Evolutionary conservation across 2,888 invertebrate genomes (phyloP).

Genomic region (Mystacides longicornis): DNA sequence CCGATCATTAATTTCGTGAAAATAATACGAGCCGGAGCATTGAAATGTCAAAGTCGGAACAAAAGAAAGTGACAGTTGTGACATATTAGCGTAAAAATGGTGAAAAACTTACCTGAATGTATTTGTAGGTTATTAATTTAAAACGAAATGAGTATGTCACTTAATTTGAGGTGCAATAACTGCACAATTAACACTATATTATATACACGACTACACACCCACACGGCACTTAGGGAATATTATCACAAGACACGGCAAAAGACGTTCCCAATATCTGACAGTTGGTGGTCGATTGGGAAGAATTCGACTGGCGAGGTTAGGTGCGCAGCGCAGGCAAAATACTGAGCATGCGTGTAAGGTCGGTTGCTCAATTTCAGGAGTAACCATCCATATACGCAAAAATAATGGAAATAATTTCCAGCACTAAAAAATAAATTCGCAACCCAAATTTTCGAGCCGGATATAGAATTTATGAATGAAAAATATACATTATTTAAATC

Average conservation of each 20-base stretch:
- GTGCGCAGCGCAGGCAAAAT: constrained; percentile 13
- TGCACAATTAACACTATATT: not conserved
- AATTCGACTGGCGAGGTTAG: constrained; percentile 4
- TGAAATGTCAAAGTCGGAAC: not conserved
- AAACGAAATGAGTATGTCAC: not conserved
- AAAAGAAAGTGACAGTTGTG: constrained; percentile 2
- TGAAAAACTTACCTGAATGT: not conserved
- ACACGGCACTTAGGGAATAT: constrained; percentile 38
- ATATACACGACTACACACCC: constrained; percentile 33
- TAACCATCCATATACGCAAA: too few species aligned
- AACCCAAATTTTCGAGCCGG: too few species aligned
- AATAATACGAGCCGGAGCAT: too few species aligned
- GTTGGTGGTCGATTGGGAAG: constrained; percentile 21
- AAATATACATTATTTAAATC: too few species aligned
- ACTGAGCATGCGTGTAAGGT: constrained; percentile 11
- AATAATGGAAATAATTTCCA: too few species aligned
- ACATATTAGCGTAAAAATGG: not conserved
- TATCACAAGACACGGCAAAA: constrained; percentile 38
- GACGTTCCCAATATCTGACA: constrained; percentile 19
- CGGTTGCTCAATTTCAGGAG: not conserved
- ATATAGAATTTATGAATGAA: too few species aligned
- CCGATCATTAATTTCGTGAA: too few species aligned
- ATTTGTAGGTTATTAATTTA: not conserved
- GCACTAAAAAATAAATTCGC: too few species aligned
- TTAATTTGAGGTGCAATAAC: not conserved